A percentile compares a stretch with the other conserved stretches of the same genome.
These are phyloP conservation scores for Megathymus violae DNA, from an alignment of 1,140 invertebrate species.

Conservation along the genomic window DNA sequence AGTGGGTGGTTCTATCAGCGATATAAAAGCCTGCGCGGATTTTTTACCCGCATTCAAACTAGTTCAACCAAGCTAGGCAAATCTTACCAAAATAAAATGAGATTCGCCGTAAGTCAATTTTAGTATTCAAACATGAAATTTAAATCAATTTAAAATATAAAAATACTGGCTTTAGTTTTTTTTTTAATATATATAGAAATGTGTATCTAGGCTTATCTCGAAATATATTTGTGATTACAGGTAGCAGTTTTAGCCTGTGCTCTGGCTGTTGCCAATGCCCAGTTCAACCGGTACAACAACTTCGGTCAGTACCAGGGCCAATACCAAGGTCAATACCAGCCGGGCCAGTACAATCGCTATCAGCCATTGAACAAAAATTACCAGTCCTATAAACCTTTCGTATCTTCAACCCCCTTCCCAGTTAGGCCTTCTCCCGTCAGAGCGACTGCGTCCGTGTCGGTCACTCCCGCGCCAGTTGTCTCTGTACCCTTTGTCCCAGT, in stretches of 20 bases:
- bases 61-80: constrained; percentile 71
- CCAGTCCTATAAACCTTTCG: constrained; percentile 43
- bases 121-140: constrained; percentile 29
- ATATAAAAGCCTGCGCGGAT: constrained; percentile 75
- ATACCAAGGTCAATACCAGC: constrained; percentile 36
- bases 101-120: constrained; percentile 66
- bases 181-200: too few relatives aligned
- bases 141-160: constrained; percentile 28
- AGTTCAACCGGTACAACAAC: constrained; percentile 45
- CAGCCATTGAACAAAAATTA: constrained; percentile 38
- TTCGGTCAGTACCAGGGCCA: constrained; percentile 38
- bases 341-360: constrained; percentile 42
- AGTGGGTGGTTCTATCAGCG: constrained; percentile 70
- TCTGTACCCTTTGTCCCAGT: constrained; percentile 16
- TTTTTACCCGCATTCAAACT: constrained; percentile 76
- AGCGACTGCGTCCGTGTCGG: constrained; percentile 27
- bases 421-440: constrained; percentile 35
- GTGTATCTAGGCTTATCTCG: too few relatives aligned
- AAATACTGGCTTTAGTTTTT: too few relatives aligned
- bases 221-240: constrained; percentile 56
- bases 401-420: constrained; percentile 37
- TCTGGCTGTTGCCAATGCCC: constrained; percentile 58
- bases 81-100: constrained; percentile 64
- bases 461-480: constrained; percentile 21
- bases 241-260: constrained; percentile 61